Evolutionary conservation across 2,888 invertebrate species (phyloP), one percentile per base, ranked within the genome.

Genomic region (Oligia latruncula): DNA sequence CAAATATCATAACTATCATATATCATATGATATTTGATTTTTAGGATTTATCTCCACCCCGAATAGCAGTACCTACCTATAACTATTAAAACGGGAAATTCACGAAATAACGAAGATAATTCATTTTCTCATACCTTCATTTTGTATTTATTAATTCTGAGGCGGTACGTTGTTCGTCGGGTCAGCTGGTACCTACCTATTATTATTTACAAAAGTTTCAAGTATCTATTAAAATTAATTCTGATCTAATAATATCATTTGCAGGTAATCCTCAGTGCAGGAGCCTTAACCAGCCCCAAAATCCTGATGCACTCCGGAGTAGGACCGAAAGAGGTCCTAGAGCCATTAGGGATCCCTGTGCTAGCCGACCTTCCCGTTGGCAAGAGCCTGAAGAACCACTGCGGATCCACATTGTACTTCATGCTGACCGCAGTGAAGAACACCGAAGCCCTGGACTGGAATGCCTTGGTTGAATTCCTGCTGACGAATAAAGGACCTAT

Each of bases 361-460:
- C 90, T 97, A n/a, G 97, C 97, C 46, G 97, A 98, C 87, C 93
- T 98, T 15, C 97, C 98, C 0, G 98, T 98, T 0, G 98, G 98
- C 0, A 93, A 97, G 87, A 97, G 97, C 91, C 89, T 98, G 55
- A 97, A 97, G 82, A 98, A 98, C 90, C 98, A 98, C 88, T 97
- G 97, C 6, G 97, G 98, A 0, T 97, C 97, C 62, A 97, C 97
- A 20, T 77, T 98, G 55, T 94, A 95, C 65, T 98, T 96, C 90
- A 83, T 93, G 1, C 92, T 97, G 81, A 94, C 92, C 0, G 94
- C 95, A 40, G 85, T 95, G 40, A 95, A 96, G 8, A 96, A 97
- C 83, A 95, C 93, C 3, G 95, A 95, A 76, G 96, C 96, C 65
- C 90, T 98, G 77, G 97, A 97, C 89, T 98, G 98, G 98, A 96